These are phyloP conservation scores for Thymelicus acteon DNA, from an alignment of 2,888 invertebrate genomes.

Conservation along the genomic window DNA sequence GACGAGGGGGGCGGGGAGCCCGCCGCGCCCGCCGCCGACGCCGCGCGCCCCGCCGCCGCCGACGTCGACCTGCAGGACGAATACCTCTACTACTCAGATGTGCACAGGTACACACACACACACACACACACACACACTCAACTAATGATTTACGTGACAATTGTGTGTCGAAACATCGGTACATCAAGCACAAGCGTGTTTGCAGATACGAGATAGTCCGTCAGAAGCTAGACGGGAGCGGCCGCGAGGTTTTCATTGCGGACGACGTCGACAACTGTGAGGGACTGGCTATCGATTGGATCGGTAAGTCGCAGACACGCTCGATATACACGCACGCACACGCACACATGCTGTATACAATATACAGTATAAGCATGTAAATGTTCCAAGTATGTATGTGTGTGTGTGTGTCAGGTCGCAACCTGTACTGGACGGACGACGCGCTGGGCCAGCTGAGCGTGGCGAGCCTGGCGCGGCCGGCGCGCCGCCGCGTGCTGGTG, in stretches of 20 bases:
- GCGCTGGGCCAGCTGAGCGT: constrained; percentile 88
- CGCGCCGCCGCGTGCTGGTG: constrained; percentile 82
- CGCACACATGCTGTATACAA: background rate
- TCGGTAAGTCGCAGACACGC: constrained; percentile 73
- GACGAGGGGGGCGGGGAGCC: constrained; percentile 83
- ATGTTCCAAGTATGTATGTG: no score
- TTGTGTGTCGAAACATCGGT: no score
- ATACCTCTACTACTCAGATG: constrained; percentile 87
- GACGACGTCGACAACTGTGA: constrained; percentile 87
- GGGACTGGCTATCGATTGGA: constrained; percentile 93
- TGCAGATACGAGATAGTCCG: constrained; percentile 85
- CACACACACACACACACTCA: no score
- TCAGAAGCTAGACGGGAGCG: constrained; percentile 86
- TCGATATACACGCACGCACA: background rate
- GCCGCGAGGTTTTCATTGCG: constrained; percentile 83
- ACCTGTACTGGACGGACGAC: constrained; percentile 94
- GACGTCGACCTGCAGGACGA: constrained; percentile 87
- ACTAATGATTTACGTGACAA: no score
- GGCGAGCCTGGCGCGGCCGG: constrained; percentile 83
- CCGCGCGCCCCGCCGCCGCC: constrained; percentile 87
- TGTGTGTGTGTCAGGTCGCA: constrained; percentile 63
- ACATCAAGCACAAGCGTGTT: background rate
- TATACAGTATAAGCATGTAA: no score
- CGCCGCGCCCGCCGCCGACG: constrained; percentile 88
- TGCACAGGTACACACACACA: constrained; percentile 56